Evolutionary conservation across 2,113 vertebrate species (phyloP), one percentile per base, ranked within the genome.

Genomic region (Bostrychus sinensis): DNA sequence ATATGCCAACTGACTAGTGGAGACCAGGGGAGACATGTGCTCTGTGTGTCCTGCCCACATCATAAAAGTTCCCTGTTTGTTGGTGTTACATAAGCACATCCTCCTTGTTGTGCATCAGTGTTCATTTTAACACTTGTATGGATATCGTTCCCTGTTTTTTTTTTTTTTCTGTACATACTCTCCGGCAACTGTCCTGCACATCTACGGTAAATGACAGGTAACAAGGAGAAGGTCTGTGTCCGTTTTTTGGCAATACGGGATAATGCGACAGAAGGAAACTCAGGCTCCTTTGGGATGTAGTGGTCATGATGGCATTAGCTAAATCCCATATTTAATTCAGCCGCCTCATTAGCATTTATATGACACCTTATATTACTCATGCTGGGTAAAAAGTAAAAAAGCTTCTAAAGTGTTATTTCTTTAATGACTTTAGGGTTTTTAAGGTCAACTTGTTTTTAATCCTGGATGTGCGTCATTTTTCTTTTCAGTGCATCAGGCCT

Each of bases 61-160:
- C 1, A 34, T 77, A 72, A 67, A 78, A 66, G 9, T 58, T 68
- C 28, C 66, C 22, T 23, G 37, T 80, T 36, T 65, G 38, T 45
- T 50, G 46, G n/a, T 61, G 37, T 80, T 85, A 23, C 72, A 60
- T 65, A 84, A 85, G 25, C 28, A 16, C 28, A 30, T 54, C 37
- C 1, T 61, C 34, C 22, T 50, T 26, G n/a, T 16, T 50, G 14
- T 50, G 55, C 53, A 30, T 20, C 4, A 32, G 62, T 45, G 30
- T 30, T 17, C 34, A 14, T 12, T 3, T 51, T 60, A 50, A 20
- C 2, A 3, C 12, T 48, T 38, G 39, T 51, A 17, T 39, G n/a
- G 42, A 38, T 22, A 3, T 34, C 10, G n/a, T n/a, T n/a, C n/a
- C n/a, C n/a, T n/a, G n/a, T n/a, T n/a, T n/a, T n/a, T n/a, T n/a